phyloP scores from a whole-genome alignment of 2,888 invertebrate species.

The Phlogophora meticulosa region DNA sequence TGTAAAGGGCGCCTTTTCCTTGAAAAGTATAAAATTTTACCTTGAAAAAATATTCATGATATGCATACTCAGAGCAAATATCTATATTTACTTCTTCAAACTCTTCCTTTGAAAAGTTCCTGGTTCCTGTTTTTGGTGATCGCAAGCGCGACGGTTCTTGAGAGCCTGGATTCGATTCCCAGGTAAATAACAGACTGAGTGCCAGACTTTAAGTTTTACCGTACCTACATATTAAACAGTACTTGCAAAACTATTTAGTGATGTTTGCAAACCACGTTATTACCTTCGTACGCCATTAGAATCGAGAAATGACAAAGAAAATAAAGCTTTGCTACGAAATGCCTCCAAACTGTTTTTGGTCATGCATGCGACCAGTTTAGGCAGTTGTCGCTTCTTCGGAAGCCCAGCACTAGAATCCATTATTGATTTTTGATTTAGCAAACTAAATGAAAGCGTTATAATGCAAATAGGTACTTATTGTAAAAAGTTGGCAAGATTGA shows the following conservation, averaged over 20 bases:
- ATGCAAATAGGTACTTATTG: no score
- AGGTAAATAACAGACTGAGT: no score
- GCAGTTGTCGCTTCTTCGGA: constrained; percentile 76
- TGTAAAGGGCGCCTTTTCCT: constrained; percentile 89
- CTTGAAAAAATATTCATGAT: background rate
- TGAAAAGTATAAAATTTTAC: constrained; percentile 27
- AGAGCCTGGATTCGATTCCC: background rate
- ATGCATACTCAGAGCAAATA: no score
- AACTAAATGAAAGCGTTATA: no score
- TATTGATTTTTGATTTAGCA: constrained; percentile 12
- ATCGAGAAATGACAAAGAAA: constrained; percentile 79
- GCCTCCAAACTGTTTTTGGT: constrained; percentile 85
- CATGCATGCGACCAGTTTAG: constrained; percentile 86
- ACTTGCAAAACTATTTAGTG: background rate
- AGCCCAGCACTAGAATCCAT: constrained; percentile 24
- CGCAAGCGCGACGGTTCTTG: background rate
- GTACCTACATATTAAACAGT: background rate
- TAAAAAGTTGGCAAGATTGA: background rate
- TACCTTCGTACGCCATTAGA: constrained; percentile 86
- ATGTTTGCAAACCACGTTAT: background rate
- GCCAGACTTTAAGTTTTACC: no score
- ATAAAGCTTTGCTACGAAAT: constrained; percentile 80
- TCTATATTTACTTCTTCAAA: no score
- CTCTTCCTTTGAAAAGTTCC: no score
- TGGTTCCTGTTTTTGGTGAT: background rate